Percentiles rank a stretch among this genome's conserved stretches.
Conservation (phyloP, 2,113 vertebrate species). For the Ciconia stormi region DNA sequence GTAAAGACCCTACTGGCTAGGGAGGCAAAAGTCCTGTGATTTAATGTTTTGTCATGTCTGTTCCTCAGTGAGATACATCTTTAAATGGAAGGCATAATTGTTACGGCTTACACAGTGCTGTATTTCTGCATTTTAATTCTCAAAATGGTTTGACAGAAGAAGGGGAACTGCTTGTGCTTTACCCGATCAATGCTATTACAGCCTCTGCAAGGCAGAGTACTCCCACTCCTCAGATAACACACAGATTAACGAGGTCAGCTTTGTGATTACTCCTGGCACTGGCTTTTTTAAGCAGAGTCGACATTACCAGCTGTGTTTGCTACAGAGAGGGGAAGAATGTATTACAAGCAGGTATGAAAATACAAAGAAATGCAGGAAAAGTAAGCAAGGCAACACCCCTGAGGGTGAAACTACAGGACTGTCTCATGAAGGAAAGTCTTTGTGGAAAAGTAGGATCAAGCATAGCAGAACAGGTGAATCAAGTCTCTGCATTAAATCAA, state of each 20-base stretch:
- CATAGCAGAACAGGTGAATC: background rate
- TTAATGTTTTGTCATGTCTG: background rate
- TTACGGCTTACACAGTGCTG: background rate
- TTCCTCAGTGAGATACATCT: background rate
- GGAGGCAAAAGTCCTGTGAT: background rate
- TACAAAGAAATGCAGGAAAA: background rate
- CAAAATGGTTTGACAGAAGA: background rate
- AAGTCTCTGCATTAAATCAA: background rate
- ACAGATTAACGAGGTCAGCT: background rate
- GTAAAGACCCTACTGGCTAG: background rate
- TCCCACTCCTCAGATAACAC: background rate
- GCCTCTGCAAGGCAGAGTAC: background rate
- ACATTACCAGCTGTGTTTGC: background rate
- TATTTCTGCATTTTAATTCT: background rate
- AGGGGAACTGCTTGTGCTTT: background rate
- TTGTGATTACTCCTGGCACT: background rate
- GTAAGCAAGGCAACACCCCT: background rate
- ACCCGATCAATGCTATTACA: background rate
- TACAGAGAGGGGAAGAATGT: background rate
- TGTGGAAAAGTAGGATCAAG: background rate
- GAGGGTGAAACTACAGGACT: background rate
- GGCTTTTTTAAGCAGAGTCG: background rate
- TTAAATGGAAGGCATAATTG: background rate
- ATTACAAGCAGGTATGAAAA: background rate
- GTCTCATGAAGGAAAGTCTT: background rate